phyloP scores from a whole-genome alignment of 1,140 invertebrate species.

The Drosophila novamexicana region DNA sequence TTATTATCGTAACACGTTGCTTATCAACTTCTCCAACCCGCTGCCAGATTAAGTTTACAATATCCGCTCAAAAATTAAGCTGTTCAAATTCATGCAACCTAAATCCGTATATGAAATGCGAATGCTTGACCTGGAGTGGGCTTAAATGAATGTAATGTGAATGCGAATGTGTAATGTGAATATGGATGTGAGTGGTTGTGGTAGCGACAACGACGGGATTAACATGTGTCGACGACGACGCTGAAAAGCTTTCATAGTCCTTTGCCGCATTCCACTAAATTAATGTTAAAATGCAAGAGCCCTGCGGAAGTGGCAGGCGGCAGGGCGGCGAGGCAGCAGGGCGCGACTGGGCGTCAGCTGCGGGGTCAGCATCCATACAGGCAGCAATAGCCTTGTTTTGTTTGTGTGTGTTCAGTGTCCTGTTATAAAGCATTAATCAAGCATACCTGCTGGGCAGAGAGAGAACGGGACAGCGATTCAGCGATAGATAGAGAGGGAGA shows the following conservation, averaged over 20 bases:
- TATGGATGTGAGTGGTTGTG: slow-evolving; percentile 25
- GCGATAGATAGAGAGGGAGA: background rate
- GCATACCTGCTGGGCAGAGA: slow-evolving; percentile 74
- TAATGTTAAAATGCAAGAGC: slow-evolving; percentile 75
- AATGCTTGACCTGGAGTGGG: slow-evolving; percentile 1
- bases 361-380: slow-evolving; percentile 31
- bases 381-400: slow-evolving; percentile 48
- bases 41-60: background rate
- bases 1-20: background rate
- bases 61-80: slow-evolving; percentile 12
- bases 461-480: slow-evolving; percentile 8
- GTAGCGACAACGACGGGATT: slow-evolving; percentile 60
- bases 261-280: slow-evolving; percentile 73
- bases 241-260: slow-evolving; percentile 68
- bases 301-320: background rate
- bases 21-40: background rate
- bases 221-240: slow-evolving; percentile 70
- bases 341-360: slow-evolving; percentile 38
- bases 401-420: slow-evolving; percentile 49
- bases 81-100: slow-evolving; percentile 15
- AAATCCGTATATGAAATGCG: slow-evolving; percentile 11
- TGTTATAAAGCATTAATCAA: slow-evolving; percentile 83
- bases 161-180: slow-evolving; percentile 14
- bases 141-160: slow-evolving; percentile 25
- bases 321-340: background rate